A percentile compares a stretch with the other conserved stretches of the same genome.
Evolutionary conservation across 2,113 vertebrate species (phyloP).

Genomic region (Trichomycterus rosablanca): DNA sequence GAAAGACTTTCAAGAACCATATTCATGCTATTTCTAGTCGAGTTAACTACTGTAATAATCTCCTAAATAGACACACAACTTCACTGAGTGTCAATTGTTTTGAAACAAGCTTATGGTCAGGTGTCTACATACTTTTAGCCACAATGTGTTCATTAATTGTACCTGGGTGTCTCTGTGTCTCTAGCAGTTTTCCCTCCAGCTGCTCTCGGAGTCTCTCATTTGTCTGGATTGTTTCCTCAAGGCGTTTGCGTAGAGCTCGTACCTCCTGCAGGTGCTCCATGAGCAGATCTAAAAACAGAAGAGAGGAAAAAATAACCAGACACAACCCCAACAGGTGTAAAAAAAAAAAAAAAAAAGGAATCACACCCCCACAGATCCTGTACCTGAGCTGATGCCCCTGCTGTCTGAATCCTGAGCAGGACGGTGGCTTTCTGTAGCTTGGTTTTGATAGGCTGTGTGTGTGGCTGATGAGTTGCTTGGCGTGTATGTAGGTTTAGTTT

Average conservation of each 20-base stretch:
- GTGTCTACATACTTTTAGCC: too few relatives aligned
- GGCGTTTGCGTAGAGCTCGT: constrained; percentile 76
- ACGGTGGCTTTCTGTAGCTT: neutral
- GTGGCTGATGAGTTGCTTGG: neutral
- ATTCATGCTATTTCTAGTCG: too few relatives aligned
- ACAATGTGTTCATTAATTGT: too few relatives aligned
- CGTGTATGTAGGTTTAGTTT: neutral
- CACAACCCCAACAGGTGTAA: neutral
- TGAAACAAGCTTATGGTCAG: too few relatives aligned
- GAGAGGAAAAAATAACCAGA: neutral
- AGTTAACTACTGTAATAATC: too few relatives aligned
- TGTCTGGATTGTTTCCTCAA: constrained; percentile 89
- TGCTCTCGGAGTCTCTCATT: constrained; percentile 85
- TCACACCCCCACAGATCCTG: neutral
- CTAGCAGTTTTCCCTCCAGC: constrained; percentile 77
- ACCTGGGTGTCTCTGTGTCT: constrained; percentile 79
- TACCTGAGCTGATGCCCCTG: constrained; percentile 58
- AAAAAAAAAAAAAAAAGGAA: neutral
- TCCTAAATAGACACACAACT: too few relatives aligned
- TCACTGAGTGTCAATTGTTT: too few relatives aligned
- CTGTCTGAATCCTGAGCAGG: neutral
- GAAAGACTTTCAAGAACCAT: too few relatives aligned
- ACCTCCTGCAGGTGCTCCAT: constrained; percentile 90
- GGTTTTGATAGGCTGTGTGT: constrained; percentile 1
- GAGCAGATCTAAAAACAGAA: constrained; percentile 79